Evolutionary conservation across 2,113 vertebrate genomes (phyloP).

Genomic region (Chunga burmeisteri): DNA sequence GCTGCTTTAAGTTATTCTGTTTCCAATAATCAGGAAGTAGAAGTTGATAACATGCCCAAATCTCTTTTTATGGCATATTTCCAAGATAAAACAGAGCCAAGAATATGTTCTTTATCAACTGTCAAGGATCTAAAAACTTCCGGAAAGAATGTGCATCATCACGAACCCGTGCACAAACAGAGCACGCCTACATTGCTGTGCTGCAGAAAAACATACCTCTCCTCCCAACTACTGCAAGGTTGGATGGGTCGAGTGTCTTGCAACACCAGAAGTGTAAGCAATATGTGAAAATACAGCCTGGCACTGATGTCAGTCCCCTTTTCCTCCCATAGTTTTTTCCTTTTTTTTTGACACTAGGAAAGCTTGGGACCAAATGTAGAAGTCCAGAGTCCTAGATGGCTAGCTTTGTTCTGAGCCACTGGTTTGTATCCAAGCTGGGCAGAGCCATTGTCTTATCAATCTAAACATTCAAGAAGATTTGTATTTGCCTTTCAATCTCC

Average conservation of each 20-base stretch:
- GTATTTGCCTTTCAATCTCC: background rate
- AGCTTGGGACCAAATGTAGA: background rate
- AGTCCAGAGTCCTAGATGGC: background rate
- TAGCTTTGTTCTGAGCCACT: background rate
- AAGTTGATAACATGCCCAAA: background rate
- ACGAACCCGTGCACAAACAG: background rate
- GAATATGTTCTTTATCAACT: background rate
- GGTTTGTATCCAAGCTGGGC: background rate
- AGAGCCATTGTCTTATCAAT: background rate
- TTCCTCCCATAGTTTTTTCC: background rate
- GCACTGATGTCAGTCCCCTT: background rate
- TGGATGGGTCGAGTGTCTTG: background rate
- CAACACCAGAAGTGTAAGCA: background rate
- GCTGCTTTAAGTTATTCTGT: background rate
- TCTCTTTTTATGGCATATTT: background rate
- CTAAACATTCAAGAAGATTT: background rate
- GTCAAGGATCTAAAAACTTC: slow-evolving; percentile 8
- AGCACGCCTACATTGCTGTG: background rate
- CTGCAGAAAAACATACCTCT: background rate
- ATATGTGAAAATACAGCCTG: background rate
- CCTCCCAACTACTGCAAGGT: background rate
- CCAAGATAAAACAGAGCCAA: background rate
- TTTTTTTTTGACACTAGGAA: background rate
- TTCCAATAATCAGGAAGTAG: background rate
- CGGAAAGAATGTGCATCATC: background rate